Evolutionary conservation across 2,797 vertebrate genomes (phyloP).

Genomic region (Cirrhinus molitorella): DNA sequence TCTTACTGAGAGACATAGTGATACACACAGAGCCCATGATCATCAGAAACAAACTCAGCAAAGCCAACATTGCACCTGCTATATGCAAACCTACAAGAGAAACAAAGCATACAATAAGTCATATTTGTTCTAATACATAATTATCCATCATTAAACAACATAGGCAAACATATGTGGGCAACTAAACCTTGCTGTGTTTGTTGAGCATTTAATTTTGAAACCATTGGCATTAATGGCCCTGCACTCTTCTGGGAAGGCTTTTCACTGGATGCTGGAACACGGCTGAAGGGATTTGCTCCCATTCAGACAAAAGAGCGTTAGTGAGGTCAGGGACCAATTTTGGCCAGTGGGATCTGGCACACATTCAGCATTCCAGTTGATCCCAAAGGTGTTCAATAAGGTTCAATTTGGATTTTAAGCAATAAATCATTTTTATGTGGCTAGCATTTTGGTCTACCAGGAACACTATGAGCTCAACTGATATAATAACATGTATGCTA

Average conservation of each 20-base stretch:
- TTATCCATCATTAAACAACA: neutral
- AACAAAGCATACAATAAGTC: neutral
- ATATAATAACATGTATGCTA: neutral
- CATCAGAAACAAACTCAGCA: slow-evolving; percentile 86
- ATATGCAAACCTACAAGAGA: slow-evolving; percentile 81
- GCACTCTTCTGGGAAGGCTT: slow-evolving; percentile 29
- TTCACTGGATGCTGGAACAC: slow-evolving; percentile 43
- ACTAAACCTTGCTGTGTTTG: neutral
- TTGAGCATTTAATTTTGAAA: slow-evolving; percentile 6
- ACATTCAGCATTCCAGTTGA: slow-evolving; percentile 30
- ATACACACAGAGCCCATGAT: slow-evolving; percentile 88
- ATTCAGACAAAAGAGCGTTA: slow-evolving; percentile 45
- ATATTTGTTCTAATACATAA: neutral
- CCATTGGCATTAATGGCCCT: neutral
- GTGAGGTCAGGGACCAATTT: slow-evolving; percentile 32
- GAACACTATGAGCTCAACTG: neutral
- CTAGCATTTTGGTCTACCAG: neutral
- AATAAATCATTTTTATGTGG: neutral
- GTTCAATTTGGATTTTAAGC: neutral
- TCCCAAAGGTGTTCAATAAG: slow-evolving; percentile 19
- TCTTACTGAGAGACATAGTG: slow-evolving; percentile 89
- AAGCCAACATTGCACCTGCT: slow-evolving; percentile 82
- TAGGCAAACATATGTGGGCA: neutral
- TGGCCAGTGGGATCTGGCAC: slow-evolving; percentile 30
- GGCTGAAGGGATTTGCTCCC: slow-evolving; percentile 46